phyloP scores from a whole-genome alignment of 2,888 invertebrate genomes.

The Nomada goodeniana region DNA sequence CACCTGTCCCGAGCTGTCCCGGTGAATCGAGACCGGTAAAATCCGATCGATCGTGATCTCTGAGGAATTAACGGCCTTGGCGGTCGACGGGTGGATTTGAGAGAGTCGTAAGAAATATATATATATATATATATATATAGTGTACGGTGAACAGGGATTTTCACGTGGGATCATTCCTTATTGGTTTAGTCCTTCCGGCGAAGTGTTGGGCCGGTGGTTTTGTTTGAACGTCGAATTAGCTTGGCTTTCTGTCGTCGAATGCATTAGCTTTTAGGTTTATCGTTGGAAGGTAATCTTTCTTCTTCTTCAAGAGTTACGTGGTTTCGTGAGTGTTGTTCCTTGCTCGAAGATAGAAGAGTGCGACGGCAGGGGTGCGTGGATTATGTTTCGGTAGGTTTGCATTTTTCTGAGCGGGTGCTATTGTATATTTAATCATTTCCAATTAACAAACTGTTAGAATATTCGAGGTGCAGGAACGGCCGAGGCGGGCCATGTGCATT shows the following conservation, averaged over 20 bases:
- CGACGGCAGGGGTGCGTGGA: too few relatives aligned
- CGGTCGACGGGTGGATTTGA: neutral
- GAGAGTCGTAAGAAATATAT: neutral
- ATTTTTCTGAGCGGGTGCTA: too few relatives aligned
- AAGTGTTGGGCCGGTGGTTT: neutral
- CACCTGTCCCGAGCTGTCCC: constrained; percentile 14
- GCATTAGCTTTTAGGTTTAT: neutral
- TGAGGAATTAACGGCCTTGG: constrained; percentile 36
- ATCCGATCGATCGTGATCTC: constrained; percentile 53
- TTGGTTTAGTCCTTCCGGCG: neutral
- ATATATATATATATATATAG: too few relatives aligned
- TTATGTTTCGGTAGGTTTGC: too few relatives aligned
- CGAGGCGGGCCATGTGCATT: too few relatives aligned
- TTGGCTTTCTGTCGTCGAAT: neutral
- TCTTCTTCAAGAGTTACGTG: neutral
- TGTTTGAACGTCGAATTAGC: neutral
- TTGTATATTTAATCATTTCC: too few relatives aligned
- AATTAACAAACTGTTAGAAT: too few relatives aligned
- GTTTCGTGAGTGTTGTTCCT: neutral
- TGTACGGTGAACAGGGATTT: neutral
- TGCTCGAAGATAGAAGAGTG: too few relatives aligned
- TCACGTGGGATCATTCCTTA: neutral
- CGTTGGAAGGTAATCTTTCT: too few relatives aligned
- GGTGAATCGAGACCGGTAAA: constrained; percentile 32
- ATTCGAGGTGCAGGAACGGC: too few relatives aligned